Conservation (phyloP, 37 sponge, comb jelly and placozoan species). For the Haliclona indistincta region DNA sequence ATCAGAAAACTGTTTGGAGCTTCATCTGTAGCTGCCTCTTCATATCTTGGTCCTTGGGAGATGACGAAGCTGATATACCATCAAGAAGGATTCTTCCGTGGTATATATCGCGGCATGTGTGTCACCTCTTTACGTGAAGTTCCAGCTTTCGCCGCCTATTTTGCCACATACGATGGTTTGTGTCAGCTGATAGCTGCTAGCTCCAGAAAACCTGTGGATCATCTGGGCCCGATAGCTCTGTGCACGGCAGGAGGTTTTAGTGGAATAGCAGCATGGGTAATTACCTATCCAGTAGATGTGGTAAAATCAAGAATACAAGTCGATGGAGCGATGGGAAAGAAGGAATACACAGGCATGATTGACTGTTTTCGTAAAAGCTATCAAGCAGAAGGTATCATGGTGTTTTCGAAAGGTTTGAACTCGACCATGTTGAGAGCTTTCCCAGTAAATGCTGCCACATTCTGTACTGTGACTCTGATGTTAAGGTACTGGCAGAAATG, state of each 20-base stretch:
- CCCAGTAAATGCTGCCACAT: slow-evolving; percentile 81
- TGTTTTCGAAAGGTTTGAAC: slow-evolving; percentile 55
- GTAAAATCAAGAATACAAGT: slow-evolving; percentile 71
- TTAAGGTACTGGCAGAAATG: slow-evolving; percentile 26
- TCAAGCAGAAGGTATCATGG: slow-evolving; percentile 33
- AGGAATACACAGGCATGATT: slow-evolving; percentile 52
- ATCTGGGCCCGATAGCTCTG: slow-evolving; percentile 14
- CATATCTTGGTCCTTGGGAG: slow-evolving; percentile 14
- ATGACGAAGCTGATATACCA: slow-evolving; percentile 31
- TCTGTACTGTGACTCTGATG: slow-evolving; percentile 43
- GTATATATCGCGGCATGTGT: slow-evolving; percentile 35
- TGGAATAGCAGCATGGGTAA: slow-evolving; percentile 52
- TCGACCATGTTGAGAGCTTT: slow-evolving; percentile 64
- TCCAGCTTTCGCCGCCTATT: slow-evolving; percentile 64
- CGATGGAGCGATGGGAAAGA: slow-evolving; percentile 35
- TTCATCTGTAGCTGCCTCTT: background rate
- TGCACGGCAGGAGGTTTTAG: slow-evolving; percentile 47
- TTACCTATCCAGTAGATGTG: slow-evolving; percentile 75
- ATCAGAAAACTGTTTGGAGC: background rate
- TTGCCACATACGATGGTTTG: slow-evolving; percentile 61
- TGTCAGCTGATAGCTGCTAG: slow-evolving; percentile 21
- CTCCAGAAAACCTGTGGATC: background rate
- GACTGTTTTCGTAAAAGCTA: slow-evolving; percentile 73
- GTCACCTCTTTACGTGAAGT: slow-evolving; percentile 55
- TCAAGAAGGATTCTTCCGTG: slow-evolving; percentile 35